Base-by-base conservation (phyloP, 1,140 invertebrate genomes). In the Calosoma granatense region DNA sequence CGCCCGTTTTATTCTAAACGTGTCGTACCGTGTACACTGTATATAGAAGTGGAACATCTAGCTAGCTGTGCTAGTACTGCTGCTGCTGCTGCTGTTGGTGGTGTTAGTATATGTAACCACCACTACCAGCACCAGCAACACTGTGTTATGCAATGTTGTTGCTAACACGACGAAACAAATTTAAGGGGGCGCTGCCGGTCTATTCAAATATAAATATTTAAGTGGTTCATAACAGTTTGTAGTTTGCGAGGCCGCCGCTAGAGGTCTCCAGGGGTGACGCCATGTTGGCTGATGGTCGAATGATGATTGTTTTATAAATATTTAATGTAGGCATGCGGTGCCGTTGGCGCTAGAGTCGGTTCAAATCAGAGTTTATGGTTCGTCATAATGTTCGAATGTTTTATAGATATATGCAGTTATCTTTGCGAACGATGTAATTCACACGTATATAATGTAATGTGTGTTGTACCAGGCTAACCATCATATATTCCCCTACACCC, bases 251-350 rank as follows among this genome's bases (percentile, higher is more conserved):
- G 47, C 57, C 41, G 53, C 53, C 53, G 54, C 30, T 51, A 53
- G 51, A 39, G 62, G 26, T 66, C 64, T 64, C 67, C 56, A 20
- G 67, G 61, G 65, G 58, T 63, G 51, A 63, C 59, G 69, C 69
- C 69, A 70, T 70, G 68, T 70, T 70, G 69, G 61, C 62, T 70
- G 70, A 72, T 72, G 70, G 69, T 60, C 67, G 68, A 70, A 72
- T 69, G 70, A 72, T 72, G 70, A 72, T 72, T 72, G 70, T 70
- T 70, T 70, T 67, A 70, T 72, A 68, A 72, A 72, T 72, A 70
- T 69, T 70, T 69, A 62, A 72, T 67, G 54, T n/a, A 56, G 30
- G 58, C 19, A 26, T 36, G 60, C 60, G 56, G 55, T n/a, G n/a
- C n/a, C 63, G 60, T 61, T 60, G 43, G 63, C 63, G 60, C 57